phyloP scores from a whole-genome alignment of 2,113 vertebrate genomes.

The Macquaria australasica region DNA sequence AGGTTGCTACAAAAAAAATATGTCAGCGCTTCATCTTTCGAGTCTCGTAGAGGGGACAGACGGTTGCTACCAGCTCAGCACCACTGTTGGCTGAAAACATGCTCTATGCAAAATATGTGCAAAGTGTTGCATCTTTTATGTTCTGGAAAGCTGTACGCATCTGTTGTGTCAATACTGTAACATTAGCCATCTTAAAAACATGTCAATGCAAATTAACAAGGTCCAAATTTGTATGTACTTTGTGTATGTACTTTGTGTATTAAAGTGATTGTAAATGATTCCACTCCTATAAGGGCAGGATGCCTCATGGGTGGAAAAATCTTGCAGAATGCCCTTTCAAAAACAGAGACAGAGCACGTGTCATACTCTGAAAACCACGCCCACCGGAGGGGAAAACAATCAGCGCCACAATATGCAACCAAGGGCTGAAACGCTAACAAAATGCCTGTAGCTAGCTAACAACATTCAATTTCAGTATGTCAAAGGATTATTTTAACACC shows the following conservation, averaged over 20 bases:
- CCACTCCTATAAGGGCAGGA: neutral
- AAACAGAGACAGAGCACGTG: too few species aligned
- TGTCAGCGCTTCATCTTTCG: neutral
- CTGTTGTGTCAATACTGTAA: neutral
- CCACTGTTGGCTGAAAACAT: neutral
- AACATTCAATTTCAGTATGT: too few species aligned
- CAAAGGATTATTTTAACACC: too few species aligned
- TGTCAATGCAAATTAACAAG: neutral
- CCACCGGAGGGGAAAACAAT: too few species aligned
- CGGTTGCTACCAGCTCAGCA: neutral
- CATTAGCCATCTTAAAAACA: neutral
- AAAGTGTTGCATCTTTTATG: neutral
- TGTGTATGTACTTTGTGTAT: neutral
- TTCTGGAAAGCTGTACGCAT: neutral
- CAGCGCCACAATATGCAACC: too few species aligned
- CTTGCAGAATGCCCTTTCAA: neutral
- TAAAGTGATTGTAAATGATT: neutral
- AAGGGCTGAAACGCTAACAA: too few species aligned
- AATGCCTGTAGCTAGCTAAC: too few species aligned
- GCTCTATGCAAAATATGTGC: neutral
- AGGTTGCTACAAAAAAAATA: neutral
- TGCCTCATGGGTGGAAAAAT: neutral
- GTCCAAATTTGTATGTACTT: neutral
- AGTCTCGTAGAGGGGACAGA: neutral
- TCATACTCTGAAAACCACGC: too few species aligned